These are phyloP conservation scores for Eurytoma adleriae DNA, from an alignment of 2,888 invertebrate species.

Conservation along the genomic window DNA sequence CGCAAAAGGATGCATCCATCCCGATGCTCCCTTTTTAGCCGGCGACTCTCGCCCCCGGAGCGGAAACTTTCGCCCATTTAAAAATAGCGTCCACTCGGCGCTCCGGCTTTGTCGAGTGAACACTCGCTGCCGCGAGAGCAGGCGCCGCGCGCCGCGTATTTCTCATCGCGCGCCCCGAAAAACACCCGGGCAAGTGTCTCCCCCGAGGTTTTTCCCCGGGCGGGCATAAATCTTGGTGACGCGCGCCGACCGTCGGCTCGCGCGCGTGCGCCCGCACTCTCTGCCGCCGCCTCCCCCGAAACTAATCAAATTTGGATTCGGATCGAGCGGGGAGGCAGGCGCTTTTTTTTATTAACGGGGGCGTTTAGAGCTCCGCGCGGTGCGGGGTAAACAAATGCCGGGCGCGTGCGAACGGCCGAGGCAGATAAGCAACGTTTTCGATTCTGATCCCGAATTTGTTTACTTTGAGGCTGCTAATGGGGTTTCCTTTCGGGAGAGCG, in stretches of 20 bases:
- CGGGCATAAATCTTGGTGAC: slow-evolving; percentile 72
- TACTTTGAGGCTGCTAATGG: too few species aligned
- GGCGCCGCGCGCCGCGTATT: slow-evolving; percentile 8
- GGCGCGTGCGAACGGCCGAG: too few species aligned
- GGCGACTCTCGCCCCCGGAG: neutral
- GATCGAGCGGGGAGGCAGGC: slow-evolving; percentile 53
- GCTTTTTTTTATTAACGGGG: neutral
- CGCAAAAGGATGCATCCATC: slow-evolving; percentile 74
- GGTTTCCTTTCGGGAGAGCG: too few species aligned
- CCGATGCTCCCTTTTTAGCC: slow-evolving; percentile 60
- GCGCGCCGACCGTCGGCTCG: slow-evolving; percentile 22
- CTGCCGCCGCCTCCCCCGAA: slow-evolving; percentile 59
- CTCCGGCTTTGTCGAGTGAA: slow-evolving; percentile 28
- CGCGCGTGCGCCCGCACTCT: neutral
- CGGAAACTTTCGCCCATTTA: slow-evolving; percentile 53
- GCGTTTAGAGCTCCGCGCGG: neutral
- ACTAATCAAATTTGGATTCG: slow-evolving; percentile 74
- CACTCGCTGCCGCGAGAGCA: slow-evolving; percentile 9
- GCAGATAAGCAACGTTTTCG: too few species aligned
- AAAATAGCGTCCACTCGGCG: slow-evolving; percentile 63
- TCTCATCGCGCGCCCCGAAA: slow-evolving; percentile 23
- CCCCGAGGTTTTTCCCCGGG: slow-evolving; percentile 28
- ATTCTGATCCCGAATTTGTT: too few species aligned
- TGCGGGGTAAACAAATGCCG: neutral
- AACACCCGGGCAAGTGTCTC: slow-evolving; percentile 24